phyloP scores from a whole-genome alignment of 2,888 invertebrate genomes.

The Torymus tubicola region DNA sequence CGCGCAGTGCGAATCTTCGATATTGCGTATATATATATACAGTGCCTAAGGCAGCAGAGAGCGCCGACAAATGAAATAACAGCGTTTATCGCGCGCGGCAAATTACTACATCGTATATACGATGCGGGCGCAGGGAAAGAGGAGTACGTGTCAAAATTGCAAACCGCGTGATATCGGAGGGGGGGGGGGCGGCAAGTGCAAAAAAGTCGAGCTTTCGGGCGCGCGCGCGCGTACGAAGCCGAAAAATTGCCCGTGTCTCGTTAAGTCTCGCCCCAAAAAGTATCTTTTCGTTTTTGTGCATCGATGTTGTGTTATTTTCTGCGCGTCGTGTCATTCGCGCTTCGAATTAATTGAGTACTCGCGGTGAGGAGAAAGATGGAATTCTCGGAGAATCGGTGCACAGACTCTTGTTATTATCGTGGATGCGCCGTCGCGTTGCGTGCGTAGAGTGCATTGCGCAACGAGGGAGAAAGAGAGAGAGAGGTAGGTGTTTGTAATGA shows the following conservation, averaged over 20 bases:
- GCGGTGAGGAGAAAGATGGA: conserved; percentile 8
- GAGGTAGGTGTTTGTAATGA: background rate
- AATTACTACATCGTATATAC: background rate
- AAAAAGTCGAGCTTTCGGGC: conserved; percentile 14
- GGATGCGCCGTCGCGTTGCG: background rate
- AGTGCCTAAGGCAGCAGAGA: conserved; percentile 36
- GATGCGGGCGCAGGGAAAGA: conserved; percentile 2
- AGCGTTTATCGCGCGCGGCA: conserved; percentile 62
- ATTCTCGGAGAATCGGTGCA: conserved; percentile 2
- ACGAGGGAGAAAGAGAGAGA: background rate
- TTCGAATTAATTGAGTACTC: conserved; percentile 35
- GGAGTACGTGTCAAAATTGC: conserved; percentile 35
- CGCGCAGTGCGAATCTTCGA: too few relatives aligned
- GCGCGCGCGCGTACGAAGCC: background rate
- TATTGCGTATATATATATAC: conserved; percentile 35
- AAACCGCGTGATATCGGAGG: conserved; percentile 8
- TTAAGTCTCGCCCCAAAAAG: too few relatives aligned
- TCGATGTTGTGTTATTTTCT: conserved; percentile 16
- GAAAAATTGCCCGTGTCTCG: conserved; percentile 1
- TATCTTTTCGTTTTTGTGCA: conserved; percentile 3
- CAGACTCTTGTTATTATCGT: background rate
- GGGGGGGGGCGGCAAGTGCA: background rate
- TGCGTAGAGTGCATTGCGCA: background rate
- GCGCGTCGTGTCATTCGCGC: conserved; percentile 2
- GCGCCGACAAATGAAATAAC: conserved; percentile 58